Conservation (phyloP, 2,113 vertebrate species). For the Rhagologus leucostigma region DNA sequence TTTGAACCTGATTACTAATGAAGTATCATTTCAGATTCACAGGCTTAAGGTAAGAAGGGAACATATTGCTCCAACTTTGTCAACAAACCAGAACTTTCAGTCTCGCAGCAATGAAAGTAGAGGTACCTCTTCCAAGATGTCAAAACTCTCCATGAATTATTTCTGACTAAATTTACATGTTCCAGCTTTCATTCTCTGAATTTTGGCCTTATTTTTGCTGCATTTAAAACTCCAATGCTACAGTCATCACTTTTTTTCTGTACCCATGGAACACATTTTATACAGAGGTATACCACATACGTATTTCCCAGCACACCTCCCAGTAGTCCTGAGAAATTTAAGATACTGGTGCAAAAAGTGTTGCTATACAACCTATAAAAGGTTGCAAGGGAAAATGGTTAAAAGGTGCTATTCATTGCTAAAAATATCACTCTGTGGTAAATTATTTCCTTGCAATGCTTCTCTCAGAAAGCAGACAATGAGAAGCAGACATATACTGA, state of each 20-base stretch:
- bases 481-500: not conserved
- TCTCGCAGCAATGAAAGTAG: not conserved
- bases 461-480: not conserved
- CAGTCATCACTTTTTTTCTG: not conserved
- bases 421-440: not conserved
- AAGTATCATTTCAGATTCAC: not conserved
- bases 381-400: not conserved
- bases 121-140: not conserved
- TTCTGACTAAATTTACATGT: not conserved
- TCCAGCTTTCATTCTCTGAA: not conserved
- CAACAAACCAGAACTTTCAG: not conserved
- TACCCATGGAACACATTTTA: not conserved
- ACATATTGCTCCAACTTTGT: not conserved
- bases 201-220: not conserved
- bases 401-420: not conserved
- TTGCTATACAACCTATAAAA: not conserved
- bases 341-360: not conserved
- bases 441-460: not conserved
- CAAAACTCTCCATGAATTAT: not conserved
- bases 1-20: not conserved
- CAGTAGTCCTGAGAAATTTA: not conserved
- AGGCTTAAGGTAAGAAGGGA: not conserved
- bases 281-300: not conserved
- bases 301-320: not conserved
- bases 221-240: not conserved